Conservation (phyloP, 1,140 invertebrate genomes). For the Theocolax elegans region DNA sequence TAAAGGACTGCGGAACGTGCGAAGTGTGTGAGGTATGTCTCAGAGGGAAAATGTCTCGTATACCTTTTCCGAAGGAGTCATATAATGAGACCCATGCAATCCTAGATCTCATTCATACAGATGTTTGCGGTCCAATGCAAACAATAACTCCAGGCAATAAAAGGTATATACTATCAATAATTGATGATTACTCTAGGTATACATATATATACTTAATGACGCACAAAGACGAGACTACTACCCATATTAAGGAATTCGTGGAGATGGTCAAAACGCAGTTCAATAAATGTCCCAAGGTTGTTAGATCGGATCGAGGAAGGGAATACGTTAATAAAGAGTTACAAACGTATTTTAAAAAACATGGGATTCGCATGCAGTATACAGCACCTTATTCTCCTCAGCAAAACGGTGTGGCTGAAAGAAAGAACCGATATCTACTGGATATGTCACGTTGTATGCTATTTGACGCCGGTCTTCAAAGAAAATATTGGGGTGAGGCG, state of each 20-base stretch:
- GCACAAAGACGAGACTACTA: neutral
- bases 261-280: slow-evolving; percentile 38
- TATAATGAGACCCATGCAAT: neutral
- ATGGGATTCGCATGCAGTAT: slow-evolving; percentile 37
- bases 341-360: slow-evolving; percentile 21
- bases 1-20: neutral
- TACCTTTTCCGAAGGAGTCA: slow-evolving; percentile 38
- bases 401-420: slow-evolving; percentile 38
- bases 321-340: slow-evolving; percentile 40
- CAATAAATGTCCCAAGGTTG: neutral
- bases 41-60: slow-evolving; percentile 44
- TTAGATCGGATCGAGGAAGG: slow-evolving; percentile 32
- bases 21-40: slow-evolving; percentile 45
- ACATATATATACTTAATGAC: neutral
- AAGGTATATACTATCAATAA: slow-evolving; percentile 36
- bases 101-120: slow-evolving; percentile 16
- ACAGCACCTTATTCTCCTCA: slow-evolving; percentile 35
- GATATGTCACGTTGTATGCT: slow-evolving; percentile 20
- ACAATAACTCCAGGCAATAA: too few species aligned
- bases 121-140: slow-evolving; percentile 37
- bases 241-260: neutral
- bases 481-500: slow-evolving; percentile 61
- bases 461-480: neutral
- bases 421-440: slow-evolving; percentile 40
- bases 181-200: slow-evolving; percentile 9